Conservation (phyloP, 2,888 invertebrate species). For the Nezara viridula region DNA sequence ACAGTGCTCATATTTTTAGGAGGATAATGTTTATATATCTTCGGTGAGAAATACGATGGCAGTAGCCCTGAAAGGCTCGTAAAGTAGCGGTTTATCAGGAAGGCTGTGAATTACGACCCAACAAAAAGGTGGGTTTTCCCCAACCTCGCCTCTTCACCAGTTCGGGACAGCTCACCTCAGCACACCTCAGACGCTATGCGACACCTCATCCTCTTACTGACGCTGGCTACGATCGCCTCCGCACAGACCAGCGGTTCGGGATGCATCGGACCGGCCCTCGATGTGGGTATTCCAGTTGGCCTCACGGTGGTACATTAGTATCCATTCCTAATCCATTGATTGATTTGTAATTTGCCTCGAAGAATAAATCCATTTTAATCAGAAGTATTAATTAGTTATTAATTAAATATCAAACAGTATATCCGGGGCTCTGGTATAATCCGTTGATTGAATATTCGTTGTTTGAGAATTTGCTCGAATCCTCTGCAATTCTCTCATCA, state of each 20-base stretch:
- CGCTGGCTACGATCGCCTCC: not conserved
- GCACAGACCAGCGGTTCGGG: not conserved
- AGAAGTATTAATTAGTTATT: not conserved
- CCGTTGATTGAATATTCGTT: not conserved
- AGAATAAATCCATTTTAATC: not conserved
- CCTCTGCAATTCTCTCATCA: not conserved
- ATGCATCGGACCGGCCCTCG: not conserved
- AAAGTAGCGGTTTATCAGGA: constrained; percentile 9
- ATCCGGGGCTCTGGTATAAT: not conserved
- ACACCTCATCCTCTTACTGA: not conserved
- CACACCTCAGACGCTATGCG: not conserved
- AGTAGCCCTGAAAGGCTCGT: constrained; percentile 17
- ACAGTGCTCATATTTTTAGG: not conserved
- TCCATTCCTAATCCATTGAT: not conserved
- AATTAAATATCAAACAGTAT: not conserved
- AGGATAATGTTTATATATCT: not conserved
- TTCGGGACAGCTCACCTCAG: not conserved
- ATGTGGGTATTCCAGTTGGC: not conserved
- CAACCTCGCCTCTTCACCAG: not conserved
- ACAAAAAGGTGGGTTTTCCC: not conserved
- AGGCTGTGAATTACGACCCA: constrained; percentile 2
- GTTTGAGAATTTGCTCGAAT: not conserved
- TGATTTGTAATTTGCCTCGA: not conserved
- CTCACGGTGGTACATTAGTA: not conserved
- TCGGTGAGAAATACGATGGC: not conserved